phyloP scores from a whole-genome alignment of 1,140 invertebrate genomes.

The Zaprionus camerounensis region DNA sequence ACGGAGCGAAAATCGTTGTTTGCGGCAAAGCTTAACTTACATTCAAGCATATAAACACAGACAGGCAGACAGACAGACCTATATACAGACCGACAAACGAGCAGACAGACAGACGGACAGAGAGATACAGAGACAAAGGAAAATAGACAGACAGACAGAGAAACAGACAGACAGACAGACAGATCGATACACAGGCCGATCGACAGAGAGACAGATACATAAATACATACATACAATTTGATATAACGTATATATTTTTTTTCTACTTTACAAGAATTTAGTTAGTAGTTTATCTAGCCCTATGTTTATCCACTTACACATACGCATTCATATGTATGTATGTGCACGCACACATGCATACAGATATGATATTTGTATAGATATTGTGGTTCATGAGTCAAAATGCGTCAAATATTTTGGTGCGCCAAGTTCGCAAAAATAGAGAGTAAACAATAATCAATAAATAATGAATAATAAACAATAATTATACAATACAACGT shows the following conservation, averaged over 20 bases:
- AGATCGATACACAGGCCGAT: background rate
- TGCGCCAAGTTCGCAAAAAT: conserved; percentile 58
- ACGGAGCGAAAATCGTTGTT: background rate
- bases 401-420: conserved; percentile 62
- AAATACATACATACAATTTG: conserved; percentile 40
- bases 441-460: background rate
- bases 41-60: conserved; percentile 2
- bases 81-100: too few species aligned
- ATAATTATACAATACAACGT: conserved; percentile 5
- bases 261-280: conserved; percentile 60
- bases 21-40: conserved; percentile 6
- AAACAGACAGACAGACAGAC: conserved; percentile 1
- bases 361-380: conserved; percentile 39
- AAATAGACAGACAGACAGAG: background rate
- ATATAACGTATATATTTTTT: conserved; percentile 58
- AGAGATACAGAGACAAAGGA: too few species aligned
- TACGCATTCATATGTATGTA: background rate
- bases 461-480: conserved; percentile 4
- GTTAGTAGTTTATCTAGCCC: conserved; percentile 50
- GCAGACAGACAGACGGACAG: too few species aligned
- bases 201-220: background rate
- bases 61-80: conserved; percentile 1
- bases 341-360: conserved; percentile 5
- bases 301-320: conserved; percentile 30
- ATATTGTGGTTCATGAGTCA: conserved; percentile 65